These are phyloP conservation scores for Syngnathus floridae DNA, from an alignment of 2,113 vertebrate genomes.

Conservation along the genomic window DNA sequence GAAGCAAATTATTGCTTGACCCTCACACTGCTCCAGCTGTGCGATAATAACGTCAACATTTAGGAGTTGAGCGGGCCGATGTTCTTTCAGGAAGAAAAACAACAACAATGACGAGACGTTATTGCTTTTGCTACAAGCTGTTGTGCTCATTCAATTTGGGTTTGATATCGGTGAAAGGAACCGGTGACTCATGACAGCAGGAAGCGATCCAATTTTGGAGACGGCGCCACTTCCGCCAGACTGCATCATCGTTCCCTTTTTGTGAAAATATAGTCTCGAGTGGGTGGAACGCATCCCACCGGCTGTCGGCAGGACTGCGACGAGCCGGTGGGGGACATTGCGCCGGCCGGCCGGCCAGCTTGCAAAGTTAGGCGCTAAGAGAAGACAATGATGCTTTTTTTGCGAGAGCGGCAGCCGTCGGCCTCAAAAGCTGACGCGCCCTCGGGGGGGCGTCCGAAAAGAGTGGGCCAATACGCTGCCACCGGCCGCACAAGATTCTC, in stretches of 20 bases:
- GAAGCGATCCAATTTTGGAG: slow-evolving; percentile 47
- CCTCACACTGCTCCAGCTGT: background rate
- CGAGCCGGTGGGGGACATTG: no score
- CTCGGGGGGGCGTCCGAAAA: slow-evolving; percentile 41
- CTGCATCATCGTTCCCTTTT: slow-evolving; percentile 49
- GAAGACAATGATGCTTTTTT: no score
- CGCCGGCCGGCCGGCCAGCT: no score
- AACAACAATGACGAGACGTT: slow-evolving; percentile 18
- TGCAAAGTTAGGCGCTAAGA: no score
- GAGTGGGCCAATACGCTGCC: slow-evolving; percentile 27
- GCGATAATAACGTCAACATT: slow-evolving; percentile 6
- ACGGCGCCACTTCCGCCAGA: slow-evolving; percentile 37
- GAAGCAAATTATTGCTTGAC: no score
- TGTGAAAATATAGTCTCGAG: background rate
- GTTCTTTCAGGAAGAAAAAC: slow-evolving; percentile 15
- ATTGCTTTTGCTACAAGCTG: slow-evolving; percentile 27
- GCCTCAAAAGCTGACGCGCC: slow-evolving; percentile 52
- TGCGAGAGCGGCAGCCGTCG: slow-evolving; percentile 53
- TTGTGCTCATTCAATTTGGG: slow-evolving; percentile 39
- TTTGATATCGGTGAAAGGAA: slow-evolving; percentile 49
- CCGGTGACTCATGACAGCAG: slow-evolving; percentile 54
- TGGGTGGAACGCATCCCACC: no score
- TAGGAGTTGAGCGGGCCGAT: slow-evolving; percentile 2
- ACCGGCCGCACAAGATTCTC: slow-evolving; percentile 22
- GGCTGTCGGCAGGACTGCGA: no score